phyloP scores from a whole-genome alignment of 2,888 invertebrate species.

The Seira sanloemensis region DNA sequence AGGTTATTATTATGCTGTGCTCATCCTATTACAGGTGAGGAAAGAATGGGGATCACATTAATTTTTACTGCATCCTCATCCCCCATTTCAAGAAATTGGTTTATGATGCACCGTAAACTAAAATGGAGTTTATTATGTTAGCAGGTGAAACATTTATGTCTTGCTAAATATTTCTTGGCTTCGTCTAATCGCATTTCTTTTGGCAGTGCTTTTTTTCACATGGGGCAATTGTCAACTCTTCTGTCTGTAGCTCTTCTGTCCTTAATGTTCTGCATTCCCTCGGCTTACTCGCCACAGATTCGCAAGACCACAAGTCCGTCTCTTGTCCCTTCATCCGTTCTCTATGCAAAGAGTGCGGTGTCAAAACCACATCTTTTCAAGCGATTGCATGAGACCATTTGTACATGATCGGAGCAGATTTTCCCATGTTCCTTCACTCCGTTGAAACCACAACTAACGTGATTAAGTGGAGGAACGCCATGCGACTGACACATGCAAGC shows the following conservation, averaged over 20 bases:
- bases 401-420: neutral
- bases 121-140: conserved; percentile 14
- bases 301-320: neutral
- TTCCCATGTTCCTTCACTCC: neutral
- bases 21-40: neutral
- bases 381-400: neutral
- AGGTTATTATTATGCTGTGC: conserved; percentile 17
- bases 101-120: conserved; percentile 6
- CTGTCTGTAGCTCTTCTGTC: neutral
- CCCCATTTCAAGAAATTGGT: neutral
- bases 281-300: neutral
- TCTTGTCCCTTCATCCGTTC: neutral
- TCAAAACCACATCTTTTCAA: neutral
- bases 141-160: neutral
- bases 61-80: conserved; percentile 11
- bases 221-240: conserved; percentile 42
- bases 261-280: neutral
- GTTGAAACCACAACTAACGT: neutral
- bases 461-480: conserved; percentile 5
- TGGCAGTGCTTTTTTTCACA: neutral
- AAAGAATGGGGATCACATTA: conserved; percentile 11
- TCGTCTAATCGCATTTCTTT: conserved; percentile 11
- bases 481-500: conserved; percentile 14
- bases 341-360: neutral
- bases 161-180: neutral